Base-by-base conservation (phyloP, 2,113 vertebrate species). In the Cottus gobio region DNA sequence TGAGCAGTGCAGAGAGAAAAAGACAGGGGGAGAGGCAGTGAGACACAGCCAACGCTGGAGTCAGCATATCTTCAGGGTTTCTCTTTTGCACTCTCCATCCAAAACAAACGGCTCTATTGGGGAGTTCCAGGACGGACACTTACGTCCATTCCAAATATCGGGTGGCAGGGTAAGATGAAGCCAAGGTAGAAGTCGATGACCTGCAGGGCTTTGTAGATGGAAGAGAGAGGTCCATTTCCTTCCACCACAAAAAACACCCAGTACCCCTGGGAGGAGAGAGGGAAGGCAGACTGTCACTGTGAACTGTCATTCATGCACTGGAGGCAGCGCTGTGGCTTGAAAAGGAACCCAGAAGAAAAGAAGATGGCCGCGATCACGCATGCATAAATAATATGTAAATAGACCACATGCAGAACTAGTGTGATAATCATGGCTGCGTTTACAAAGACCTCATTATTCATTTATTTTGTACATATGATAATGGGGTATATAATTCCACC, bases 171-270 rank as follows among this genome's bases (percentile, higher is more conserved):
- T 39, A 93, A 69, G 60, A 93, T 30, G 42, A 91, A 90, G 46
- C 91, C 61, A 39, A 93, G 86, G 77, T 92, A 94, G 89, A 92
- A 92, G 86, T 94, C 91, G 2, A 93, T 87, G 79, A 92, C 83
- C 77, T 94, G 93, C 73, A 94, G 89, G 79, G 91, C 91, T 89
- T 93, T 94, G 83, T 92, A 92, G 74, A 93, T 75, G 77, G 93
- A 93, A 18, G 88, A 91, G 79, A 93, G 63, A 0, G 81, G 91
- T 31, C 91, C 93, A 9, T 93, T 90, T 88, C 93, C 93, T 61
- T 93, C 91, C 71, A 89, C 15, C 26, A 94, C 63, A 66, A 94
- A 94, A 77, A 93, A 94, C 75, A 92, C 74, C 91, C 91, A 93
- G 87, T 93, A 93, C 2, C 91, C 93, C 93, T 94, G 87, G 30